Evolutionary conservation across 2,113 vertebrate species (phyloP), one percentile per base, ranked within the genome.

Genomic region (Calyptommatus sinebrachiatus): DNA sequence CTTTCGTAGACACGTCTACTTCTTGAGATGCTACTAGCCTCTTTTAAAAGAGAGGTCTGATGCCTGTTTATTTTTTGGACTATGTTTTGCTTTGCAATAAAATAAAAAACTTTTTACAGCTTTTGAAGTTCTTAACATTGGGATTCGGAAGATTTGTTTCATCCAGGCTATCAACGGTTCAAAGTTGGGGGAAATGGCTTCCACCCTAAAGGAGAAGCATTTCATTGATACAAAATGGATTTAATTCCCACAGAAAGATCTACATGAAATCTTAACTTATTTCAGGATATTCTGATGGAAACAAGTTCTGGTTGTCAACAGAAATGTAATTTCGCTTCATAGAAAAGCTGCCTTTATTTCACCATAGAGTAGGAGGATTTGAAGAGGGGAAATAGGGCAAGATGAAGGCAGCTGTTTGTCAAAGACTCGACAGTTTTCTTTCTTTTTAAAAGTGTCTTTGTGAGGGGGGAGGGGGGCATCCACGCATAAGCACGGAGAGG

Each of bases 341-440:
- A 35, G 80, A 70, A 71, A 14, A 73, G 71, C 86, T 87, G 71
- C 67, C 78, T 78, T 2, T 72, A 45, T 85, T 87, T 72, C 82
- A 24, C 57, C 75, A 79, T 65, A 26, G 29, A 45, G 73, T 46
- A 74, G 76, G 7, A 7, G 20, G 45, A 20, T 11, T 2, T 76
- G 88, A 8, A 46, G 65, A 18, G 48, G 2, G 75, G 75, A 53
- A 53, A 67, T 12, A 68, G 50, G 65, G 53, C 78, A 66, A 73
- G 28, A 48, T 31, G 11, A 31, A 86, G 79, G 69, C 78, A 84
- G 80, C 65, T 88, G 81, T 78, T 83, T 53, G 65, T 66, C 78
- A 4, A 8, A 61, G 11, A 79, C 79, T 60, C 86, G 69, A n/a
- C 16, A 60, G 76, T 86, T 76, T 75, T 57, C 53, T 63, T 71